Evolutionary conservation across 2,888 invertebrate genomes (phyloP), one percentile per base, ranked within the genome.

Genomic region (Drosophila ezoana): DNA sequence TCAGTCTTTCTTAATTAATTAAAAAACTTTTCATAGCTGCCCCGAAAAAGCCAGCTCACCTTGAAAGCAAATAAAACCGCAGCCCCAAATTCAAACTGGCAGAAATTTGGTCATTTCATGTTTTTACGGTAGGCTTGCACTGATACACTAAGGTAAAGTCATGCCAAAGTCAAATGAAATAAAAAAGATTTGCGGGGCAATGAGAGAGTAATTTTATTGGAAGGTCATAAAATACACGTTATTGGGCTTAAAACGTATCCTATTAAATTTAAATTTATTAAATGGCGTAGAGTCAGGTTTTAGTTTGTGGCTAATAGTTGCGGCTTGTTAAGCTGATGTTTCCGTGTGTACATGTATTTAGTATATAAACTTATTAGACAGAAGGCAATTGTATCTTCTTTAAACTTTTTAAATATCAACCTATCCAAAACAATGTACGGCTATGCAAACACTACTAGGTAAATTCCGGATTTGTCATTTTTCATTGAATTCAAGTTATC

Each of bases 1-100:
- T 76, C 61, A 51, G 76, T 79, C 82, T 59, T 79, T 72, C 73
- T 76, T 82, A 88, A 83, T 83, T 83, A 83, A 83, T 83, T 83
- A 88, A 82, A 83, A 83, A 83, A 88, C 63, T 83, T 83, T 77
- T 63, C 66, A 61, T 72, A 79, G 68, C 47, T 62, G 56, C 63
- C 47, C 20, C 14, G 18, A 66, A 76, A 70, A 65, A 54, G 77
- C 69, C 67, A 68, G 45, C 67, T 81, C 79, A 85, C 82, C 79
- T 72, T 37, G 23, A 49, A 57, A 38, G 10, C 56, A 51, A 64
- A 41, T 48, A 38, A 41, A 53, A 59, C 59, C 71, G 20, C 53
- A 62, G 1, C 41, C 28, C 28, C 66, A 67, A 63, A 47, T 53
- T 40, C 68, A 73, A 64, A 64, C 49, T 52, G 44, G 13, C 56